Conservation (phyloP, 2,888 invertebrate species). For the Melieria picta region DNA sequence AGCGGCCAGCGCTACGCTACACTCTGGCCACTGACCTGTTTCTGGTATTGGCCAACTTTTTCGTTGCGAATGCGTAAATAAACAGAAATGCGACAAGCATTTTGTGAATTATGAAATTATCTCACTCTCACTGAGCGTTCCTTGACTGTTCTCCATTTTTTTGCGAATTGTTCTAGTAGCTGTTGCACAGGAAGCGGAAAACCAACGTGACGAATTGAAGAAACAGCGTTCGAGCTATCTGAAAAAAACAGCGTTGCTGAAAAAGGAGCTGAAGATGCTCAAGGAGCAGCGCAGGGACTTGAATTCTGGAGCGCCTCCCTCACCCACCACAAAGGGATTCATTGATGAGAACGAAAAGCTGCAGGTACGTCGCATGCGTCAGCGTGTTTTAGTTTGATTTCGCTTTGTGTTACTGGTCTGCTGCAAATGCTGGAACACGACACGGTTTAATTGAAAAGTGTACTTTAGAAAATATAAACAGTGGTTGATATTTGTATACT, state of each 20-base stretch:
- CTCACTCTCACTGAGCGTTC: conserved; percentile 1
- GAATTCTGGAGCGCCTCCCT: conserved; percentile 71
- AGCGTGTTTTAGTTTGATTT: too few relatives aligned
- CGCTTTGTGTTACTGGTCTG: conserved; percentile 12
- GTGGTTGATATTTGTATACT: too few relatives aligned
- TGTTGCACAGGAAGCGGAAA: conserved; percentile 83
- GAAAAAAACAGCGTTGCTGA: conserved; percentile 77
- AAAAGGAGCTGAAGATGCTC: conserved; percentile 81
- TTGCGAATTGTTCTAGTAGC: conserved; percentile 65
- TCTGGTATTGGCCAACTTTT: conserved; percentile 12
- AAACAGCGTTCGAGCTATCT: conserved; percentile 86
- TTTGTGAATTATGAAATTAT: conserved; percentile 23
- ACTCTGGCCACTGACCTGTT: conserved; percentile 14
- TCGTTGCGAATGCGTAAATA: conserved; percentile 20
- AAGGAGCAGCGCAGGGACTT: conserved; percentile 83
- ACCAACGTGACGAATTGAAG: conserved; percentile 81
- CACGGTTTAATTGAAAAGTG: too few relatives aligned
- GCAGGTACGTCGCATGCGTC: conserved; percentile 72
- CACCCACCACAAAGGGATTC: conserved; percentile 81
- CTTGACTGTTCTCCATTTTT: too few relatives aligned
- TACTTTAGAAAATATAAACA: too few relatives aligned
- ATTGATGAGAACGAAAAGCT: conserved; percentile 85
- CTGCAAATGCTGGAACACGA: conserved; percentile 12
- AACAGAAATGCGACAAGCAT: conserved; percentile 17
- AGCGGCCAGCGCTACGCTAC: conserved; percentile 4